Base-by-base conservation (phyloP, 1,140 invertebrate species). In the Babylonia areolata region DNA sequence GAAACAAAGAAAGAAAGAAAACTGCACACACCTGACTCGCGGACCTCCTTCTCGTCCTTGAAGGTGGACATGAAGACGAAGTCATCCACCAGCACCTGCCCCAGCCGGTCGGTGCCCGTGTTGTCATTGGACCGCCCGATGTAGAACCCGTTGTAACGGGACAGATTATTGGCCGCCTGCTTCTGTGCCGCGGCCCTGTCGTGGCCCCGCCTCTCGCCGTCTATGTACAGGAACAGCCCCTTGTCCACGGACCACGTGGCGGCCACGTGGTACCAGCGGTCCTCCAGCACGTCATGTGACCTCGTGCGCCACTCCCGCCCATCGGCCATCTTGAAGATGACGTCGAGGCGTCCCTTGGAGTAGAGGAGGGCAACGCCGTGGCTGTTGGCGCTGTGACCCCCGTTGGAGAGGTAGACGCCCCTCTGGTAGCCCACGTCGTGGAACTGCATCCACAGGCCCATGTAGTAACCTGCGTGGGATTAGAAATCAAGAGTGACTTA, bases 351-450 rank as follows among this genome's bases (percentile, higher is more conserved):
- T 58, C 91, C 92, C 35, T 88, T 90, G 51, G 89, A 85, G 86
- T 94, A 94, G 51, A 87, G 84, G 92, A 94, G 92, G 42, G 93
- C 93, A 3, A 94, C 90, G n/a, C 93, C 93, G 88, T 94, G 93
- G 20, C 88, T 90, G 35, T 89, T 82, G 3, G 81, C 9, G 20
- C 85, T 86, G 64, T 94, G 93, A 15, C 92, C 93, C 1, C 93
- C 93, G 83, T 94, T 94, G 11, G 93, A 93, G 87, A 94, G 73
- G 85, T 93, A 94, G 23, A 94, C 91, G 17, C 88, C 90, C 73
- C 91, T 84, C 35, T 86, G 87, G n/a, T 87, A 81, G 12, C 87
- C 88, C 5, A 86, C 85, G 15, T 88, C 80, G 9, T 87, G 86
- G 81, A 94, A 93, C 83, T 92, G 91, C 0, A 94, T 23, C 93